Conservation (phyloP, 2,113 vertebrate genomes). For the Pseudorasbora parva region DNA sequence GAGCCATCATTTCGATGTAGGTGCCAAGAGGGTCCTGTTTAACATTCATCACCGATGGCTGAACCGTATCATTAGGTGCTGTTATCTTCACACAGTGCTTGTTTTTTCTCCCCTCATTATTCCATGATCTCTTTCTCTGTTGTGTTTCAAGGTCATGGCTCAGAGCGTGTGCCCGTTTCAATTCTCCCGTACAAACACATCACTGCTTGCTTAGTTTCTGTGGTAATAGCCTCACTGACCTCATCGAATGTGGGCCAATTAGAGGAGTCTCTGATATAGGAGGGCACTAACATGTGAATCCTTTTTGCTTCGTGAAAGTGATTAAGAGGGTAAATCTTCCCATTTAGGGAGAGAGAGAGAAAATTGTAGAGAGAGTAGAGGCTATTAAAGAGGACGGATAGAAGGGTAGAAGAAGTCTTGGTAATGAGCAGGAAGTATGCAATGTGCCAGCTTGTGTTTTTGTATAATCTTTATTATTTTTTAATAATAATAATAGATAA, state of each 20-base stretch:
- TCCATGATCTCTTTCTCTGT: conserved; percentile 8
- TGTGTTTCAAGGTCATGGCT: conserved; percentile 31
- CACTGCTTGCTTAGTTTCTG: background rate
- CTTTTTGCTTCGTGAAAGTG: conserved; percentile 14
- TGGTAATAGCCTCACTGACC: conserved; percentile 18
- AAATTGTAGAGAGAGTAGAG: conserved; percentile 4
- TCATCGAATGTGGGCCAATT: conserved; percentile 36
- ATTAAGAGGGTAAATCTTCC: conserved; percentile 43
- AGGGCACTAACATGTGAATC: conserved; percentile 31
- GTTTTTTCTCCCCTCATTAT: conserved; percentile 3
- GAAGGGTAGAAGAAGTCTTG: conserved; percentile 30
- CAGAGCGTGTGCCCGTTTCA: background rate
- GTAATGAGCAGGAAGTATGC: conserved; percentile 22
- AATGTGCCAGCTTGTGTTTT: background rate
- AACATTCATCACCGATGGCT: conserved; percentile 8
- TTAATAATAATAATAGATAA: too few species aligned
- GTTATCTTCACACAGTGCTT: conserved; percentile 23
- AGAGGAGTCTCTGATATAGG: background rate
- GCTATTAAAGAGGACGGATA: conserved; percentile 30
- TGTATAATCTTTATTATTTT: too few species aligned
- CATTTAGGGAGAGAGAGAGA: conserved; percentile 51
- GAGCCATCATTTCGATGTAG: background rate
- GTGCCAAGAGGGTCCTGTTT: conserved; percentile 33
- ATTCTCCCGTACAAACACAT: background rate
- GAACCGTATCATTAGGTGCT: conserved; percentile 10